Evolutionary conservation across 2,888 invertebrate genomes (phyloP).

Genomic region (Melikaiella ostensackeni): DNA sequence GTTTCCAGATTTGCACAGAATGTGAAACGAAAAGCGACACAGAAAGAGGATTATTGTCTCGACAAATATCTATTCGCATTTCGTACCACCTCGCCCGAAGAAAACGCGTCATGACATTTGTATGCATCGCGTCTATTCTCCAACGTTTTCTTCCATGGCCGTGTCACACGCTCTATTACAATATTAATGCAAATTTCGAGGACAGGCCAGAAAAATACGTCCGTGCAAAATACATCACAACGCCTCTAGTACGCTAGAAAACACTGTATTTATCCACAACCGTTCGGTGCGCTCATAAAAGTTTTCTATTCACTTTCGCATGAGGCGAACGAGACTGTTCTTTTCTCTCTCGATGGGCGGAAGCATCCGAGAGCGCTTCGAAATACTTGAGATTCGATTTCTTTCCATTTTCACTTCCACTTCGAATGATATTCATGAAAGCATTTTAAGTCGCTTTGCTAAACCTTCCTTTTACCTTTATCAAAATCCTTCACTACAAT

Average conservation of each 20-base stretch:
- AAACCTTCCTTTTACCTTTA: background rate
- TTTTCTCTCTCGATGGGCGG: background rate
- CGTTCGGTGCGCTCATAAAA: conserved; percentile 18
- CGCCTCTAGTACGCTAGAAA: background rate
- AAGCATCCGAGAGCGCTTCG: background rate
- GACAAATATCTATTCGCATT: conserved; percentile 18
- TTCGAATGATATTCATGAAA: conserved; percentile 14
- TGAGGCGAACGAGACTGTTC: conserved; percentile 30
- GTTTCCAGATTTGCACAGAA: conserved; percentile 23
- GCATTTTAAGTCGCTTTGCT: background rate
- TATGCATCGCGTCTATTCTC: background rate
- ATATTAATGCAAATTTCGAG: conserved; percentile 51
- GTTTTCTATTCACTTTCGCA: conserved; percentile 14
- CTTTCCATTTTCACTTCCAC: conserved; percentile 3
- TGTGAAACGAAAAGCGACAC: conserved; percentile 17
- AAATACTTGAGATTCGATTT: conserved; percentile 30
- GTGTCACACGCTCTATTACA: conserved; percentile 12
- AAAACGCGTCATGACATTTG: conserved; percentile 1
- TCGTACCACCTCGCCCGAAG: background rate
- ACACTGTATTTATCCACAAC: conserved; percentile 39
- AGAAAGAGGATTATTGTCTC: conserved; percentile 18
- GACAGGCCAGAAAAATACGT: background rate
- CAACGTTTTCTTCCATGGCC: background rate
- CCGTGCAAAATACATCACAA: background rate
- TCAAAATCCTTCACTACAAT: background rate